Conservation (phyloP, 2,888 invertebrate species). For the Rhagonycha fulva region DNA sequence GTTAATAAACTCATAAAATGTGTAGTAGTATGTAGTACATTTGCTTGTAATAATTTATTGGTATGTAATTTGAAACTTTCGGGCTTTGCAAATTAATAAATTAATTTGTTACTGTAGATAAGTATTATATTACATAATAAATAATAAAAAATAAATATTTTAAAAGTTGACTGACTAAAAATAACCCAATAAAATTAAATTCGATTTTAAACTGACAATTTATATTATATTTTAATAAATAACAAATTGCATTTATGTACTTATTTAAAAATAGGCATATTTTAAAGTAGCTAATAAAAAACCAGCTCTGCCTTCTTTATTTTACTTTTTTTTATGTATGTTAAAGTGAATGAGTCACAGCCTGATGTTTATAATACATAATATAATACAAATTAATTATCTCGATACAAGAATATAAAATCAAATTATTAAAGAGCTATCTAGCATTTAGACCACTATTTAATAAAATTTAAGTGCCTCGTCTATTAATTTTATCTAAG, state of each 20-base stretch:
- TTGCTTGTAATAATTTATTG: not conserved
- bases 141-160: not conserved
- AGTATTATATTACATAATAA: not conserved
- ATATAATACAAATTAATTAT: conserved; percentile 8
- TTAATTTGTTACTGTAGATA: not conserved
- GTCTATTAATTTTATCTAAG: conserved; percentile 18
- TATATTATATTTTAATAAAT: not conserved
- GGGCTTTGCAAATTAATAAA: not conserved
- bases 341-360: conserved; percentile 10
- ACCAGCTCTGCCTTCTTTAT: not conserved
- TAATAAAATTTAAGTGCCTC: conserved; percentile 21
- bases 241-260: not conserved
- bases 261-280: not conserved
- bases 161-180: not conserved
- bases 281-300: not conserved
- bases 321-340: conserved; percentile 1
- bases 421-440: conserved; percentile 20
- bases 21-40: not conserved
- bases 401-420: conserved; percentile 13
- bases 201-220: not conserved
- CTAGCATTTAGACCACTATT: conserved; percentile 12
- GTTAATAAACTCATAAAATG: not conserved
- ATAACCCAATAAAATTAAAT: not conserved
- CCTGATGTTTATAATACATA: not conserved
- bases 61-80: not conserved